Percentiles rank a stretch among this genome's conserved stretches.
Conservation (phyloP, 2,797 vertebrate species). For the Chrysocyon brachyurus region DNA sequence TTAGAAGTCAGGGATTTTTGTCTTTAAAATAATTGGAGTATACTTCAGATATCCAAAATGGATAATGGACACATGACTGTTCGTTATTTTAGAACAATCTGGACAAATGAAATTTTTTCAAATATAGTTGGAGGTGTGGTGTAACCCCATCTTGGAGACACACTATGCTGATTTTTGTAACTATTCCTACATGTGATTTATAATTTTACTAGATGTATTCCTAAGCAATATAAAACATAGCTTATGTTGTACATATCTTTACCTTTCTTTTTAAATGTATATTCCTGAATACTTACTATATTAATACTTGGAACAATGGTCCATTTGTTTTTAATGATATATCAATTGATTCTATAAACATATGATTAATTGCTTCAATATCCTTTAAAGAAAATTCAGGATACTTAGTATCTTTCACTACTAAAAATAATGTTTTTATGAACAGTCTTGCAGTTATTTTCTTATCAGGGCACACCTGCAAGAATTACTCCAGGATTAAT, state of each 20-base stretch:
- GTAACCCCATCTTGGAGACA: neutral
- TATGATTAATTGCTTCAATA: neutral
- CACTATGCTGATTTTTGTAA: neutral
- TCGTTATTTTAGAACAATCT: neutral
- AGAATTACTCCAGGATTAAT: neutral
- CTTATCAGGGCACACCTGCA: neutral
- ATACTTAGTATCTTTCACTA: neutral
- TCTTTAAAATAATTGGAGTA: neutral
- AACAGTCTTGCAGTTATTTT: neutral
- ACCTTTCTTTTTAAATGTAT: neutral
- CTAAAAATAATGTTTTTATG: neutral
- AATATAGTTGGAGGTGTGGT: neutral
- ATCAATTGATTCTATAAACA: neutral
- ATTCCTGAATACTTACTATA: neutral
- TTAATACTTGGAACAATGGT: neutral
- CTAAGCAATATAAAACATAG: neutral
- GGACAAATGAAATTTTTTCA: neutral
- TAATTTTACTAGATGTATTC: neutral
- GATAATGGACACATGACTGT: too few species aligned
- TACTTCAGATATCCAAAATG: neutral
- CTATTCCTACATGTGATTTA: neutral
- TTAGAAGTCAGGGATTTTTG: neutral
- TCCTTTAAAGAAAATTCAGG: neutral
- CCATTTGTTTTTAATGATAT: neutral
- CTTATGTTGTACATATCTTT: neutral